These are phyloP conservation scores for Formicarius rufipectus DNA, from an alignment of 2,113 vertebrate genomes.

Conservation along the genomic window DNA sequence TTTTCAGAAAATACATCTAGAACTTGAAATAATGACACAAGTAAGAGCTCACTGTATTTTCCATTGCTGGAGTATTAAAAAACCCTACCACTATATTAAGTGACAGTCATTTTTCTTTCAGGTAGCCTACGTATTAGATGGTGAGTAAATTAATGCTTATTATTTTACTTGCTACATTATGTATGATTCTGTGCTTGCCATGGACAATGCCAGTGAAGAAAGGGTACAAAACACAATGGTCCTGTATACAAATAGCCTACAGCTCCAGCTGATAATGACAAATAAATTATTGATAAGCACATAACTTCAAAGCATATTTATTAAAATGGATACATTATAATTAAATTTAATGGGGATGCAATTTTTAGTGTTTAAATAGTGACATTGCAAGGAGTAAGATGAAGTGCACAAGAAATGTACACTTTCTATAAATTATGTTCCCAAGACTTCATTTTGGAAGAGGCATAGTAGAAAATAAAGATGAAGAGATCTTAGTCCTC, in stretches of 20 bases:
- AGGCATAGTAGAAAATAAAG: conserved; percentile 13
- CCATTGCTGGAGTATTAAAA: not conserved
- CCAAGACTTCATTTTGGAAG: not conserved
- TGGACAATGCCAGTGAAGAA: not conserved
- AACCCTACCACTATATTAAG: not conserved
- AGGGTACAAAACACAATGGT: not conserved
- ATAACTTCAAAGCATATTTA: not conserved
- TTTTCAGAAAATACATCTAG: not conserved
- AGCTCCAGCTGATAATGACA: not conserved
- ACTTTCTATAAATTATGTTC: conserved; percentile 27
- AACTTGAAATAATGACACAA: not conserved
- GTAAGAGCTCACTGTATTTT: not conserved
- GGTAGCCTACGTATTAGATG: not conserved
- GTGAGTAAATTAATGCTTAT: not conserved
- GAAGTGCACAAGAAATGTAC: not conserved
- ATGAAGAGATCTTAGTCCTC: not conserved
- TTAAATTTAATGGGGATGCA: conserved; percentile 1
- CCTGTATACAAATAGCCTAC: not conserved
- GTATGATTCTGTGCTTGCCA: not conserved
- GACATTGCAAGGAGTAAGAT: not conserved
- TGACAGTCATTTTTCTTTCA: not conserved
- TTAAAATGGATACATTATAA: not conserved
- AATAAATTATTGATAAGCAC: not conserved
- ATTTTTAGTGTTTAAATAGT: conserved; percentile 1
- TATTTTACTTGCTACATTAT: not conserved